phyloP scores from a whole-genome alignment of 53 echinoderm and acorn worm species.

The Holothuria leucospilota region DNA sequence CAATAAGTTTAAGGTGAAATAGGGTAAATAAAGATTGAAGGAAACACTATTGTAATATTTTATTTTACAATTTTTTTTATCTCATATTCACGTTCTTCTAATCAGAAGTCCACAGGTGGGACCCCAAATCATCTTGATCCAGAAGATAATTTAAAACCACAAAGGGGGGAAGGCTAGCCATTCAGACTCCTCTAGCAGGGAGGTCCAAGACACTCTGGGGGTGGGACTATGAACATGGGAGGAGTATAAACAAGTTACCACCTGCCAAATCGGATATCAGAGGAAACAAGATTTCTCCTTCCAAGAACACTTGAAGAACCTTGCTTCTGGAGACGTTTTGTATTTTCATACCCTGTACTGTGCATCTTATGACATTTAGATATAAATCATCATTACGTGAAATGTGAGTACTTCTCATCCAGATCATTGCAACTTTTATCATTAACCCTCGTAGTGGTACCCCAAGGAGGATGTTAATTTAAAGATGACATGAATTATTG shows the following conservation, averaged over 20 bases:
- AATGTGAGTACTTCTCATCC: too few relatives aligned
- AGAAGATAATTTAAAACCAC: conserved; percentile 13
- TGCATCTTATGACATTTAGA: too few relatives aligned
- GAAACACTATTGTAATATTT: too few relatives aligned
- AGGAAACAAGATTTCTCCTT: conserved; percentile 21
- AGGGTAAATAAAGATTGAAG: too few relatives aligned
- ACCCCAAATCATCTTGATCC: not conserved
- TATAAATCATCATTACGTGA: too few relatives aligned
- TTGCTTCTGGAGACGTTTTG: not conserved
- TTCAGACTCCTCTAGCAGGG: conserved; percentile 8
- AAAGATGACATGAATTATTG: conserved; percentile 36
- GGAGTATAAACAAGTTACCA: not conserved
- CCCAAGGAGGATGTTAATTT: not conserved
- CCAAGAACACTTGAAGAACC: not conserved
- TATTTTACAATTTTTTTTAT: too few relatives aligned
- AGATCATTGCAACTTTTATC: too few relatives aligned
- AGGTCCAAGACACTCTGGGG: conserved; percentile 30
- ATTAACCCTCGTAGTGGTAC: too few relatives aligned
- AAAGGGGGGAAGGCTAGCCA: not conserved
- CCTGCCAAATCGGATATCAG: conserved; percentile 7
- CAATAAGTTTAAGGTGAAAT: too few relatives aligned
- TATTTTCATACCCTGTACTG: too few relatives aligned
- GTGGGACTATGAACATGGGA: not conserved
- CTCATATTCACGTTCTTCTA: too few relatives aligned
- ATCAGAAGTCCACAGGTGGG: not conserved